Conservation (phyloP, 2,888 invertebrate genomes). For the Thereva unica region DNA sequence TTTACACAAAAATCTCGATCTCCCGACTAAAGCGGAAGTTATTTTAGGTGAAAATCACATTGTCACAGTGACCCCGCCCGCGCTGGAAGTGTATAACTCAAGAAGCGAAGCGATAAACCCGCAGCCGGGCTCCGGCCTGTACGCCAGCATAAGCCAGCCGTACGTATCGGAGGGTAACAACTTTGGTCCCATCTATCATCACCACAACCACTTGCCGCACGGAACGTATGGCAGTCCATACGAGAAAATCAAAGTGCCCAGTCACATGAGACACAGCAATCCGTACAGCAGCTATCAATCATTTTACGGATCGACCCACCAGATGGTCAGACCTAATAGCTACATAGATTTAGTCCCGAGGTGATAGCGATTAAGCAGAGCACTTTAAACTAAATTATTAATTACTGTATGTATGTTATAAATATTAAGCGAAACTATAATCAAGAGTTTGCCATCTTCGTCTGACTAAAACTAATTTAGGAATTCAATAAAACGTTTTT, state of each 20-base stretch:
- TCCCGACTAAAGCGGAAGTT: neutral
- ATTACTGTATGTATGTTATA: no score
- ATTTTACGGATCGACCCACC: slow-evolving; percentile 53
- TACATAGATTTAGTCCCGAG: slow-evolving; percentile 30
- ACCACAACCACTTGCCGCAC: slow-evolving; percentile 50
- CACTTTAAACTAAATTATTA: no score
- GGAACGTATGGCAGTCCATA: slow-evolving; percentile 53
- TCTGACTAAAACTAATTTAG: no score
- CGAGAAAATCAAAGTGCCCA: slow-evolving; percentile 55
- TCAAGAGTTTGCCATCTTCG: no score
- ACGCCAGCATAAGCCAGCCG: slow-evolving; percentile 51
- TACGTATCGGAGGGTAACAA: slow-evolving; percentile 55
- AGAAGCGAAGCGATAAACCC: slow-evolving; percentile 26
- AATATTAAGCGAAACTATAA: no score
- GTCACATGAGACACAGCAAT: slow-evolving; percentile 45
- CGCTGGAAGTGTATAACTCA: slow-evolving; percentile 25
- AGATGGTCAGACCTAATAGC: slow-evolving; percentile 50
- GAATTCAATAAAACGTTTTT: no score
- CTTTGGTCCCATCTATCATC: slow-evolving; percentile 58
- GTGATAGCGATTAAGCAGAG: slow-evolving; percentile 4
- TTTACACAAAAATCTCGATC: neutral
- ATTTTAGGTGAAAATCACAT: slow-evolving; percentile 30
- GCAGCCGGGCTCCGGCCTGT: slow-evolving; percentile 17
- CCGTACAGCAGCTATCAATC: slow-evolving; percentile 56
- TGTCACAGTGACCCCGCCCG: slow-evolving; percentile 23